Conservation (phyloP, 2,113 vertebrate genomes). For the Glaucidium brasilianum region DNA sequence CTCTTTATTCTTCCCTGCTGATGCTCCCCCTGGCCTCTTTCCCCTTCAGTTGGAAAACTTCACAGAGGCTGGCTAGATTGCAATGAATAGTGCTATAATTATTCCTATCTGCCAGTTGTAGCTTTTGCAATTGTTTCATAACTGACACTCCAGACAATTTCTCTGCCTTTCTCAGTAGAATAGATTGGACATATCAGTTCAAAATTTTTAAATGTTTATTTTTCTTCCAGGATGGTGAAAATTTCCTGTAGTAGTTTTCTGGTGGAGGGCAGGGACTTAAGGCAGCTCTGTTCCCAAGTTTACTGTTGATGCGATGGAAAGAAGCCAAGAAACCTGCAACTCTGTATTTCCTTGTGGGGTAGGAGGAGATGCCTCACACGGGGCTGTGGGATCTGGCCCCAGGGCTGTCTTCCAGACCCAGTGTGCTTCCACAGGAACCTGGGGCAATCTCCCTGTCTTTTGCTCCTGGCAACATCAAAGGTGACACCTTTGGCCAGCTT, state of each 20-base stretch:
- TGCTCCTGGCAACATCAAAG: neutral
- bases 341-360: neutral
- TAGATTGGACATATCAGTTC: neutral
- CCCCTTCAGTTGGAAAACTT: neutral
- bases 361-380: neutral
- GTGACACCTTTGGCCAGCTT: neutral
- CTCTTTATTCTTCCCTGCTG: slow-evolving; percentile 19
- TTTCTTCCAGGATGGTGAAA: neutral
- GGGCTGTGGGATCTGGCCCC: neutral
- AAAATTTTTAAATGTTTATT: neutral
- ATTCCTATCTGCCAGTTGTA: neutral
- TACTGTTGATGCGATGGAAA: neutral
- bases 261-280: neutral
- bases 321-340: neutral
- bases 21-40: neutral
- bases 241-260: neutral
- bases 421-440: neutral
- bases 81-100: neutral
- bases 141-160: neutral
- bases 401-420: neutral
- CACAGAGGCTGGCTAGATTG: neutral
- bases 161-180: neutral
- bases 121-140: neutral
- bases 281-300: neutral
- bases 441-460: neutral